A percentile compares a stretch with the other conserved stretches of the same genome.
Evolutionary conservation across 2,888 invertebrate genomes (phyloP).

Genomic region (Horisme vitalbata): DNA sequence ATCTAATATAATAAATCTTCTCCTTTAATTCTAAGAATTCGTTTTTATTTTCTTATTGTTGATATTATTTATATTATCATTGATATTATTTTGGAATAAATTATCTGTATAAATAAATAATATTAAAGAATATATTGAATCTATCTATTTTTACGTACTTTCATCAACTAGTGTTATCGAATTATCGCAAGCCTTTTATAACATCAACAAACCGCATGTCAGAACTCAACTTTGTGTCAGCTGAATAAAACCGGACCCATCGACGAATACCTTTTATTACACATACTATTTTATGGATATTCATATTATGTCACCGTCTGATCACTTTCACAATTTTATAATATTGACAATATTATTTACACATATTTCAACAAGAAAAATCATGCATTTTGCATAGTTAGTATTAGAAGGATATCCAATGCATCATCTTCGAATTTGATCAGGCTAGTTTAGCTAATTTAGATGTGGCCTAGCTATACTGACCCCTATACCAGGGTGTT

Average conservation of each 20-base stretch:
- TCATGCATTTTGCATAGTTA: neutral
- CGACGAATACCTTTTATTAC: conserved; percentile 42
- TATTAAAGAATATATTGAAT: no score
- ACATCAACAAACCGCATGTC: neutral
- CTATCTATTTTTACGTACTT: no score
- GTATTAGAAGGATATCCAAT: no score
- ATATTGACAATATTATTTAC: neutral
- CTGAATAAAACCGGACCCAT: conserved; percentile 40
- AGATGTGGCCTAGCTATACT: conserved; percentile 22
- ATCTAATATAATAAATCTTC: no score
- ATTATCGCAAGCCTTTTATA: no score
- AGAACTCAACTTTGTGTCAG: conserved; percentile 11
- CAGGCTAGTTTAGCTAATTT: conserved; percentile 23
- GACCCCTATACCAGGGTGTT: conserved; percentile 29
- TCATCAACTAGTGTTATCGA: no score
- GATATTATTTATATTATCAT: no score
- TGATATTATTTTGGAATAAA: no score
- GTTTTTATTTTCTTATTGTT: no score
- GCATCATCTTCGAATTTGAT: conserved; percentile 14
- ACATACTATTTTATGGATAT: conserved; percentile 48
- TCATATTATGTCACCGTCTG: conserved; percentile 47
- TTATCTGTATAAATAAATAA: no score
- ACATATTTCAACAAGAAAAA: neutral
- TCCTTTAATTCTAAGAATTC: no score
- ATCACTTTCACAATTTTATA: conserved; percentile 54